Evolutionary conservation across 2,888 invertebrate species (phyloP).

Genomic region (Tachystola acroxantha): DNA sequence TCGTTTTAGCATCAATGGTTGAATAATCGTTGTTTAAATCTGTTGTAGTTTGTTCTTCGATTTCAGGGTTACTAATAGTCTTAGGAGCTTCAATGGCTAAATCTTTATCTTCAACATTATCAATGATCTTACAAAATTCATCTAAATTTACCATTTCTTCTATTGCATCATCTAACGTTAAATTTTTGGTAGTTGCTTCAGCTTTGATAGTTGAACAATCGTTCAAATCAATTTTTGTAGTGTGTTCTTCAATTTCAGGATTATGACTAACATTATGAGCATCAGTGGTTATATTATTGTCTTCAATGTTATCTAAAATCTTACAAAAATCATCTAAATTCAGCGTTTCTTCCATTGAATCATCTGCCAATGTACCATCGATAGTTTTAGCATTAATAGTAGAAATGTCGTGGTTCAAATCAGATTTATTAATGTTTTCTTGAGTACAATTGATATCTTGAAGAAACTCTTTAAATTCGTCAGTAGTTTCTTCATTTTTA

Average conservation of each 20-base stretch:
- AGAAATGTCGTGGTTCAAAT: too few species aligned
- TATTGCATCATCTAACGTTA: neutral
- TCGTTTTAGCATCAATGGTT: too few species aligned
- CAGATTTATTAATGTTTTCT: neutral
- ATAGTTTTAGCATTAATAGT: too few species aligned
- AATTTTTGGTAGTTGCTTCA: too few species aligned
- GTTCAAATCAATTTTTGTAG: neutral
- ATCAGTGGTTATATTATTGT: too few species aligned
- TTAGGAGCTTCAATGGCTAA: too few species aligned
- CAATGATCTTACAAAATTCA: constrained; percentile 11
- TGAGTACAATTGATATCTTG: neutral
- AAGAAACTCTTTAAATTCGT: neutral
- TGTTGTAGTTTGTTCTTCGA: neutral
- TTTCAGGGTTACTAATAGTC: too few species aligned
- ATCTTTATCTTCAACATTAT: neutral
- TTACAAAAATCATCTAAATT: neutral
- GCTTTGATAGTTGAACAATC: neutral
- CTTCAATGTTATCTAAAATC: neutral
- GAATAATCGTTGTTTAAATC: neutral
- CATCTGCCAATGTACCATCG: too few species aligned
- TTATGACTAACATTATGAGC: too few species aligned
- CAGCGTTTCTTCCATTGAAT: too few species aligned
- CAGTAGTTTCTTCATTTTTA: neutral
- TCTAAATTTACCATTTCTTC: constrained; percentile 6
- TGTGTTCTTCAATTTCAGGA: neutral